Evolutionary conservation across 1,140 invertebrate genomes (phyloP), one percentile per base, ranked within the genome.

Genomic region (Atta cephalotes): DNA sequence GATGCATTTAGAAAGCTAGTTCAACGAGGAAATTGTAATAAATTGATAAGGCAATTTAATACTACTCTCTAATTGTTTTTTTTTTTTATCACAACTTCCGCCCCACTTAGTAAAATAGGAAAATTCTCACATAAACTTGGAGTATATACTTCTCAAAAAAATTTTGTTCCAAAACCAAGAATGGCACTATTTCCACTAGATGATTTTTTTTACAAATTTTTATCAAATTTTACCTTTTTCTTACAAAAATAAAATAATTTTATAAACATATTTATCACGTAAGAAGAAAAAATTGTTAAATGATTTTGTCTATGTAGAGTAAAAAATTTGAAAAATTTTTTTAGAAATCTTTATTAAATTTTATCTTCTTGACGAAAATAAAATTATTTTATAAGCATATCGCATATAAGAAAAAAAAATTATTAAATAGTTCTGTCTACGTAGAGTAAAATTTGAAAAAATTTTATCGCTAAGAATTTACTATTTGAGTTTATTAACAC

Each of bases 1-100:
- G 25, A 82, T 28, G 51, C 25, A 71, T 45, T 62, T 31, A 58
- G 51, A 58, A 58, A 81, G 79, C 65, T 49, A 25, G 51, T 58
- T 28, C 28, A 31, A 45, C n/a, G 39, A 60, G 39, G 10, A 39
- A 84, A 62, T 74, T 62, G 35, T 45, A 70, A 84, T 84, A 35
- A 74, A 74, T 49, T 18, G 28, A 84, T 84, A 84, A 60, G 56
- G n/a, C 70, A 25, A 31, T 9, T 63, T 6, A 10, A 28, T 4
- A 18, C 21, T 35, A 35, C 35, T 49, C 49, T 51, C 49, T 35
- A 35, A 35, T 51, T 28, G 28, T 56, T n/a, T 53, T 39, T 21
- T 21, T 21, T 21, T 18, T 35, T 6, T 10, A 31, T 74, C 39
- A 28, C 14, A 62, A 51, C 25, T 31, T 62, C 25, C 56, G 16